Evolutionary conservation across 2,113 vertebrate species (phyloP).

Genomic region (Chinchilla lanigera): DNA sequence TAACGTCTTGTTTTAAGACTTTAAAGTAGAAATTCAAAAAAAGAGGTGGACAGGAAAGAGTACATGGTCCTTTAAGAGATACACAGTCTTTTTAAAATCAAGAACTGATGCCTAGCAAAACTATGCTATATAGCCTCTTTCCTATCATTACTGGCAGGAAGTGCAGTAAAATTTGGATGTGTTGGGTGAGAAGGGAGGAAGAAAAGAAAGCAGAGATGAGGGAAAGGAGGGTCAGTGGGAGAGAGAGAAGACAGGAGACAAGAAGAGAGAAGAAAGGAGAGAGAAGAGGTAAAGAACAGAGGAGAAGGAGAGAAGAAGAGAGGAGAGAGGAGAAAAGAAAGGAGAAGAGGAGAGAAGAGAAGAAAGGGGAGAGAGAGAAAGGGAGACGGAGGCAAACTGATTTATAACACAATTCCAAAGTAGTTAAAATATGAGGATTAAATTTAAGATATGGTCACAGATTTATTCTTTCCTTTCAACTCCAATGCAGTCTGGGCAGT

Average conservation of each 20-base stretch:
- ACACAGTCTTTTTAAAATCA: background rate
- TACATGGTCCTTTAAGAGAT: background rate
- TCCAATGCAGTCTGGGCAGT: background rate
- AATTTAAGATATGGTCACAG: background rate
- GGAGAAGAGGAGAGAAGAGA: no score
- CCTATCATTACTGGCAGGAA: background rate
- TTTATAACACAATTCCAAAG: background rate
- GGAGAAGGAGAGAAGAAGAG: no score
- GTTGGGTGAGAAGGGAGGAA: background rate
- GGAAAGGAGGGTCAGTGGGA: background rate
- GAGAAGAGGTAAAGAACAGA: no score
- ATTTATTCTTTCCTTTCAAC: background rate
- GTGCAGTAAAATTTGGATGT: background rate
- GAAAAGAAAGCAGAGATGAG: background rate
- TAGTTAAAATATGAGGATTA: background rate
- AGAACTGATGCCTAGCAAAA: background rate
- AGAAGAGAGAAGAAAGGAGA: no score
- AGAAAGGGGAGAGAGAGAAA: no score
- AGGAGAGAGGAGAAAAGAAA: background rate
- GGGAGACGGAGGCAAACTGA: background rate
- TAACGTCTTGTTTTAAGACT: background rate
- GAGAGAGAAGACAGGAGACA: no score
- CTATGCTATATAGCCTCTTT: background rate
- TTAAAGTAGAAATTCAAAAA: constrained; percentile 12
- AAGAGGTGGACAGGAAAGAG: background rate